A percentile compares a stretch with the other conserved stretches of the same genome.
Conservation (phyloP, 2,113 vertebrate genomes). For the Actenoides hombroni region DNA sequence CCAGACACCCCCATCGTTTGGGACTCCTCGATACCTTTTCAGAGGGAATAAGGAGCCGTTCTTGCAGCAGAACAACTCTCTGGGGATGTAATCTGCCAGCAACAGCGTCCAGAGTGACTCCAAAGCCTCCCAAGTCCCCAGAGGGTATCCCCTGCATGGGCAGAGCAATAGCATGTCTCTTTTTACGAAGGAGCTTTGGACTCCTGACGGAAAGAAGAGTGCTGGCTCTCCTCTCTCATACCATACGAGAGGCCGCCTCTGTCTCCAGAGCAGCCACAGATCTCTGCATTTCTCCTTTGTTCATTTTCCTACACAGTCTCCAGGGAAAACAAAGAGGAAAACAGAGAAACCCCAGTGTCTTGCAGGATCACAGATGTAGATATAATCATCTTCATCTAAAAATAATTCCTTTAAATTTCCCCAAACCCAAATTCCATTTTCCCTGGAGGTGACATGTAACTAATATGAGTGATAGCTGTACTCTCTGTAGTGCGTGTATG, state of each 20-base stretch:
- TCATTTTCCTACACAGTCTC: background rate
- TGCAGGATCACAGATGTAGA: background rate
- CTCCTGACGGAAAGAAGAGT: background rate
- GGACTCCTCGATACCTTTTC: fast-evolving
- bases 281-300: background rate
- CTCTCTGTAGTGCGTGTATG: background rate
- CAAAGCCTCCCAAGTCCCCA: background rate
- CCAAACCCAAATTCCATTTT: background rate
- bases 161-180: background rate
- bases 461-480: fast-evolving
- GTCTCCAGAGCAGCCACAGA: background rate
- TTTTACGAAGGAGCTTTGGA: background rate
- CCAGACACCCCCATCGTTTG: fast-evolving
- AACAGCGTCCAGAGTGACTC: background rate
- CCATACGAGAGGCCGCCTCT: background rate
- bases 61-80: background rate
- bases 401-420: background rate
- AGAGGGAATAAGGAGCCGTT: background rate
- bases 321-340: background rate
- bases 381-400: background rate
- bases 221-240: background rate
- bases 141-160: background rate
- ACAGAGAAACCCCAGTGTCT: background rate
- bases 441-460: background rate
- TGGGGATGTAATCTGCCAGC: background rate